These are phyloP conservation scores for Phoebastria nigripes DNA, from an alignment of 2,797 vertebrate species.

Conservation along the genomic window DNA sequence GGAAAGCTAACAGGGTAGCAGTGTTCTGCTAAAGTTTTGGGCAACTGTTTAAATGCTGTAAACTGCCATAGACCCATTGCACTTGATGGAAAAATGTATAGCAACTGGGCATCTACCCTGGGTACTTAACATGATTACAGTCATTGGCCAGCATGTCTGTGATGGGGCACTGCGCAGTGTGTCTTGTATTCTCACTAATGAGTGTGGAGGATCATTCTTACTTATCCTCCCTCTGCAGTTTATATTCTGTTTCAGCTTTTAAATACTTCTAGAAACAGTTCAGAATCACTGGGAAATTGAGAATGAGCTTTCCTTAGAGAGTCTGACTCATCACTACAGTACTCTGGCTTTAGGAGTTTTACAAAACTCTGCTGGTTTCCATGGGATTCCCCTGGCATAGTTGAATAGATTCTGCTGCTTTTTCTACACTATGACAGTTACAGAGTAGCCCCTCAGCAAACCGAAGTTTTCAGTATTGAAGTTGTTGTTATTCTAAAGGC, in stretches of 20 bases:
- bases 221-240: neutral
- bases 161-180: neutral
- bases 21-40: neutral
- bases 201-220: neutral
- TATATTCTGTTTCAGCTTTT: neutral
- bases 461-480: neutral
- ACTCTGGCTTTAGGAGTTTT: neutral
- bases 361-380: neutral
- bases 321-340: neutral
- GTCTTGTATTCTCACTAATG: neutral
- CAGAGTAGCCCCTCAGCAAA: neutral
- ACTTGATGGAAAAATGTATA: neutral
- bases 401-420: neutral
- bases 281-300: neutral
- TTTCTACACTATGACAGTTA: neutral
- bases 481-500: neutral
- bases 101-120: neutral
- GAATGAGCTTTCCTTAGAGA: neutral
- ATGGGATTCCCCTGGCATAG: neutral
- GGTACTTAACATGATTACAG: rapidly evolving
- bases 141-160: neutral
- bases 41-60: neutral
- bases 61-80: neutral
- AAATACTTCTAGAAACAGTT: neutral
- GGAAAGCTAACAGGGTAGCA: neutral